A percentile compares a stretch with the other conserved stretches of the same genome.
phyloP scores from a whole-genome alignment of 1,140 invertebrate genomes.

The Polypedilum vanderplanki region DNA sequence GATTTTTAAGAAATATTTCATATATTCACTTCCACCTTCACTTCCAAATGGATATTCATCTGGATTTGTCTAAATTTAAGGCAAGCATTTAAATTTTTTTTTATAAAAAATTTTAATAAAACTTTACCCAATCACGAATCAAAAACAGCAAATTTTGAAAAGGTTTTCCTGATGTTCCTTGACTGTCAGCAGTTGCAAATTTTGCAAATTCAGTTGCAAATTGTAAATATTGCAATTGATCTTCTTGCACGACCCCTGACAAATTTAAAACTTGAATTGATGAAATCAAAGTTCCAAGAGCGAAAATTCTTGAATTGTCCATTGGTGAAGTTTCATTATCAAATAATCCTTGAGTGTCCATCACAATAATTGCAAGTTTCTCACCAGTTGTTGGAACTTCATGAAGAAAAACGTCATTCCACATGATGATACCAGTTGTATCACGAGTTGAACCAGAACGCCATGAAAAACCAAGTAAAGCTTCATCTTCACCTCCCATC shows the following conservation, averaged over 20 bases:
- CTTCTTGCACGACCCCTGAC: slow-evolving; percentile 59
- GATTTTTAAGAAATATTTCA: neutral
- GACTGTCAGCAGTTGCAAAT: slow-evolving; percentile 57
- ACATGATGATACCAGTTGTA: slow-evolving; percentile 86
- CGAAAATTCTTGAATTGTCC: slow-evolving; percentile 66
- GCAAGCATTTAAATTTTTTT: neutral
- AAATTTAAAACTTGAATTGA: slow-evolving; percentile 61
- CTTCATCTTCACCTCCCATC: slow-evolving; percentile 57
- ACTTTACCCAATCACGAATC: slow-evolving; percentile 58
- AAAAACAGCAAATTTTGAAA: slow-evolving; percentile 68
- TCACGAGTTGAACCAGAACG: slow-evolving; percentile 82
- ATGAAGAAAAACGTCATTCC: slow-evolving; percentile 73
- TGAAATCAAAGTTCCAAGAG: slow-evolving; percentile 56
- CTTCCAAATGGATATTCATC: neutral
- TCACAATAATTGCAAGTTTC: slow-evolving; percentile 52
- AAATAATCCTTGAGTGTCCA: slow-evolving; percentile 70
- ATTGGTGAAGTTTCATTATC: slow-evolving; percentile 61
- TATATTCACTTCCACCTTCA: neutral
- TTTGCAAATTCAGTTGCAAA: slow-evolving; percentile 67
- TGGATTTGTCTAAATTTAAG: neutral
- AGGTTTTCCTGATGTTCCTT: slow-evolving; percentile 46
- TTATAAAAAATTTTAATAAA: no score
- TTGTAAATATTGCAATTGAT: slow-evolving; percentile 60
- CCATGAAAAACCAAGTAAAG: slow-evolving; percentile 76
- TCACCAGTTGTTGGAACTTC: slow-evolving; percentile 35